Percentiles rank a stretch among this genome's conserved stretches.
Conservation (phyloP, 64 coral and sea anemone genomes). For the Montipora foliosa region DNA sequence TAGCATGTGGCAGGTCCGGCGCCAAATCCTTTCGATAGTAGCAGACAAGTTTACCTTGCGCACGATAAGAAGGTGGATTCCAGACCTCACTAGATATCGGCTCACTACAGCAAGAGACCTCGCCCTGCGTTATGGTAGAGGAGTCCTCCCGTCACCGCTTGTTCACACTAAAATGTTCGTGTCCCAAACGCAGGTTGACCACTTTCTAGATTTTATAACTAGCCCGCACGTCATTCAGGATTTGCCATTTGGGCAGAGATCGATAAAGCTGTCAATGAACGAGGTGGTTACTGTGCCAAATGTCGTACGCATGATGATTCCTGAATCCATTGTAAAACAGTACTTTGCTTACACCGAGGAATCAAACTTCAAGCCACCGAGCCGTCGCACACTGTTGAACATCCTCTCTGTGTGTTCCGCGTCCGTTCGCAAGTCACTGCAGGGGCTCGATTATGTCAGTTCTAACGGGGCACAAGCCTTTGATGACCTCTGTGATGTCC, state of each 20-base stretch:
- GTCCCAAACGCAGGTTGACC: conserved; percentile 68
- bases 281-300: conserved; percentile 29
- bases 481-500: conserved; percentile 47
- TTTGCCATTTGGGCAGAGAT: conserved; percentile 63
- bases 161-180: conserved; percentile 72
- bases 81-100: conserved; percentile 52
- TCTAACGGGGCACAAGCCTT: conserved; percentile 59
- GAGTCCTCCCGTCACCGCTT: conserved; percentile 36
- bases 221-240: conserved; percentile 72
- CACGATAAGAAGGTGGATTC: conserved; percentile 53
- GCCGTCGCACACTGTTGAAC: conserved; percentile 2
- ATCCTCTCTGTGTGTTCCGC: conserved; percentile 54
- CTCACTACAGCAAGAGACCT: conserved; percentile 61
- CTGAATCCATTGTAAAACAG: conserved; percentile 62
- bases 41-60: conserved; percentile 48
- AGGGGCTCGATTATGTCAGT: conserved; percentile 62
- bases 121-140: conserved; percentile 61
- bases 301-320: conserved; percentile 53
- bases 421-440: conserved; percentile 46
- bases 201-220: conserved; percentile 76
- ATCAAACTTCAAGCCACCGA: background rate
- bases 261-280: conserved; percentile 28
- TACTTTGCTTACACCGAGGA: conserved; percentile 12
- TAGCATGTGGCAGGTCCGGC: conserved; percentile 5
- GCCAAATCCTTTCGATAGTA: conserved; percentile 64